A percentile compares a stretch with the other conserved stretches of the same genome.
These are phyloP conservation scores for Lates japonicus DNA, from an alignment of 2,797 vertebrate species.

Conservation along the genomic window DNA sequence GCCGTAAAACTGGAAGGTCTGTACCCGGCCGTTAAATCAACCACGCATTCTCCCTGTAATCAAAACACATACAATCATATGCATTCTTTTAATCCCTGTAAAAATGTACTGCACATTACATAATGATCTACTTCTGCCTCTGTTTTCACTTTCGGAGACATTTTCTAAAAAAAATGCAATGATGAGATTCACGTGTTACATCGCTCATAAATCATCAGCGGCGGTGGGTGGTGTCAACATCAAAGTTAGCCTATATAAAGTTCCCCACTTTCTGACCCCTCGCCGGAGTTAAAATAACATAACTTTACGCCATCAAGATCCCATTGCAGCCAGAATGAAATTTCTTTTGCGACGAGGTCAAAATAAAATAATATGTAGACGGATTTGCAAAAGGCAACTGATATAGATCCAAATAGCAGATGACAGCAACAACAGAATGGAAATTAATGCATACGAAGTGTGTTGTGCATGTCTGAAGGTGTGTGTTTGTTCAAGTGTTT, in stretches of 20 bases:
- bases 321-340: slow-evolving; percentile 62
- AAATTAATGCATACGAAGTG: slow-evolving; percentile 47
- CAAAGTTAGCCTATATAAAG: slow-evolving; percentile 40
- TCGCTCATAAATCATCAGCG: slow-evolving; percentile 68
- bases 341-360: slow-evolving; percentile 66
- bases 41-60: slow-evolving; percentile 22
- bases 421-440: slow-evolving; percentile 62
- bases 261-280: slow-evolving; percentile 20
- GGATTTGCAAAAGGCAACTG: slow-evolving; percentile 71
- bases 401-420: slow-evolving; percentile 76
- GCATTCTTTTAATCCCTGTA: slow-evolving; percentile 39
- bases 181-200: slow-evolving; percentile 59
- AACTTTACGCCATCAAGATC: slow-evolving; percentile 75
- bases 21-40: slow-evolving; percentile 51
- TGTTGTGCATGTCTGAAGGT: slow-evolving; percentile 30
- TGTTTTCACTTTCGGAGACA: too few species aligned
- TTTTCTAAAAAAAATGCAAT: slow-evolving; percentile 64
- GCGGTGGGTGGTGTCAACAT: slow-evolving; percentile 60
- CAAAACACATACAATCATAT: slow-evolving; percentile 39
- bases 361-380: slow-evolving; percentile 81
- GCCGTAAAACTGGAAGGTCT: slow-evolving; percentile 44
- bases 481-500: slow-evolving; percentile 72
- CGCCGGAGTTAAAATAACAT: slow-evolving; percentile 68
- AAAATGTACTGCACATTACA: slow-evolving; percentile 53
- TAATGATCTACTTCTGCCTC: slow-evolving; percentile 45